phyloP scores from a whole-genome alignment of 2,888 invertebrate genomes.

The Meloe dianella region DNA sequence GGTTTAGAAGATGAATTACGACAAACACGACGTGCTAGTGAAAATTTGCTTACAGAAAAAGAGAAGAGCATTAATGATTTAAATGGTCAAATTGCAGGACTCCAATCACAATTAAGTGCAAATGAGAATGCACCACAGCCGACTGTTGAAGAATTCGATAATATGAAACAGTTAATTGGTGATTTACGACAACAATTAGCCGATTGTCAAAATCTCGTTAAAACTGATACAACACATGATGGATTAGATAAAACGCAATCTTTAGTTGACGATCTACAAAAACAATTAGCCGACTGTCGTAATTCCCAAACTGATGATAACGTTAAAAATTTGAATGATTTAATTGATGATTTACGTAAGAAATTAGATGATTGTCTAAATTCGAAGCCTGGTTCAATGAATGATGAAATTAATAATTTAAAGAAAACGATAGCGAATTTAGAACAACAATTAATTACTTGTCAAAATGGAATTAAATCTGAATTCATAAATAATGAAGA shows the following conservation, averaged over 20 bases:
- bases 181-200: constrained; percentile 44
- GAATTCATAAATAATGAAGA: constrained; percentile 30
- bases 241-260: not conserved
- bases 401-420: constrained; percentile 45
- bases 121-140: not conserved
- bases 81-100: constrained; percentile 8
- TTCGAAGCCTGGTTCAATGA: constrained; percentile 1
- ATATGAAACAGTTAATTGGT: constrained; percentile 44
- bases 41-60: constrained; percentile 11
- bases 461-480: constrained; percentile 11
- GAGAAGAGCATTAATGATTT: constrained; percentile 8
- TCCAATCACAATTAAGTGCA: constrained; percentile 18
- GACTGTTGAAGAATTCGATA: constrained; percentile 33
- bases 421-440: constrained; percentile 46
- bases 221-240: not conserved
- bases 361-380: not conserved
- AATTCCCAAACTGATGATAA: not conserved
- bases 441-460: constrained; percentile 42
- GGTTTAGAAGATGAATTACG: constrained; percentile 41
- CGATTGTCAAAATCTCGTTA: not conserved
- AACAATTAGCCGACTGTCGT: not conserved
- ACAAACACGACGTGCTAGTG: constrained; percentile 1
- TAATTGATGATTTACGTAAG: not conserved
- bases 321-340: not conserved
- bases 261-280: not conserved